Conservation (phyloP, 2,888 invertebrate species). For the Encarsia formosa region DNA sequence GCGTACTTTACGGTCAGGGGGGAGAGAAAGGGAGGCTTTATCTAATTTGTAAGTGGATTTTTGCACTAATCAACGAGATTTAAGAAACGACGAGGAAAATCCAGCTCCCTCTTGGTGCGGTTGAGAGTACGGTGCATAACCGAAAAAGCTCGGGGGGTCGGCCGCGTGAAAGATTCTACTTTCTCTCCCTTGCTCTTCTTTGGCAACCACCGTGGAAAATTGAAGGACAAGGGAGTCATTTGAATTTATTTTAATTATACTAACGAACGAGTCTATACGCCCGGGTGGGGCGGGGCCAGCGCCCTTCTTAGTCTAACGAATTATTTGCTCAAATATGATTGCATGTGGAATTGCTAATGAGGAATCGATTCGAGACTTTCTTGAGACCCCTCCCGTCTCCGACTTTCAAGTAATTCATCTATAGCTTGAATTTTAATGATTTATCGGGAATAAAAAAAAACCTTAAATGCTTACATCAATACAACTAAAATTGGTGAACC, state of each 20-base stretch:
- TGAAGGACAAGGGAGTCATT: slow-evolving; percentile 48
- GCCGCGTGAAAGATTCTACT: too few relatives aligned
- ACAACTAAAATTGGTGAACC: too few relatives aligned
- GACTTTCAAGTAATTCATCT: too few relatives aligned
- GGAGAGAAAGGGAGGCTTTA: slow-evolving; percentile 42
- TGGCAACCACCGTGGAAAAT: slow-evolving; percentile 28
- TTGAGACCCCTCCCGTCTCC: too few relatives aligned
- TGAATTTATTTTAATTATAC: slow-evolving; percentile 53
- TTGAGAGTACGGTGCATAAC: too few relatives aligned
- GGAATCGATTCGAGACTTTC: slow-evolving; percentile 36
- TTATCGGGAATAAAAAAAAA: too few relatives aligned
- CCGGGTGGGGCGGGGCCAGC: background rate
- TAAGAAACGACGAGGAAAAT: slow-evolving; percentile 36
- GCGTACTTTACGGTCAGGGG: slow-evolving; percentile 35
- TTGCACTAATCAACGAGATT: slow-evolving; percentile 51
- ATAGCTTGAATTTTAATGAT: too few relatives aligned
- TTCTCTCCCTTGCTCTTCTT: too few relatives aligned
- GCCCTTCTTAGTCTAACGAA: slow-evolving; percentile 42
- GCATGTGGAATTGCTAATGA: slow-evolving; percentile 45
- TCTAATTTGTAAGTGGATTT: slow-evolving; percentile 52
- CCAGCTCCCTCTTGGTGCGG: too few relatives aligned
- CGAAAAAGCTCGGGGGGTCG: too few relatives aligned
- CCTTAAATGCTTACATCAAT: too few relatives aligned
- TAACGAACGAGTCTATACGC: slow-evolving; percentile 43
- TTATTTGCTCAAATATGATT: slow-evolving; percentile 51